These are phyloP conservation scores for Limosa lapponica DNA, from an alignment of 2,797 vertebrate genomes.

Conservation along the genomic window DNA sequence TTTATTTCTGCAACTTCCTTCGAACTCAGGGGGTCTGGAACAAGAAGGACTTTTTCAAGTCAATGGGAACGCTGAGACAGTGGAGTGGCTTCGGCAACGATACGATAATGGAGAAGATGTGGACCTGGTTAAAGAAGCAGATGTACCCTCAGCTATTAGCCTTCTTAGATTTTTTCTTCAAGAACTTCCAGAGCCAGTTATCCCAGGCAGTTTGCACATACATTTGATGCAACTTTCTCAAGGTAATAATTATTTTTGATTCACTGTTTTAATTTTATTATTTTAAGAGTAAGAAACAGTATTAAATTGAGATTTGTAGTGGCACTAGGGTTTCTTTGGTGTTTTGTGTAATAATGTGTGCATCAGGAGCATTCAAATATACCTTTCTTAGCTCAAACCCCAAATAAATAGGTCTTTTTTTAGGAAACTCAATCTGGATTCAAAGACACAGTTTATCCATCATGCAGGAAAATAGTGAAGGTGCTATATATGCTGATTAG, in stretches of 20 bases:
- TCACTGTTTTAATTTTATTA: background rate
- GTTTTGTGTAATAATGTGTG: background rate
- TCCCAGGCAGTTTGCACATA: constrained; percentile 89
- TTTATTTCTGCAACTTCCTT: constrained; percentile 37
- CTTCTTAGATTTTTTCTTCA: constrained; percentile 97
- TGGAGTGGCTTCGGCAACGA: constrained; percentile 96
- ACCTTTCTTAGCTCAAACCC: background rate
- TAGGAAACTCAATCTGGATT: background rate
- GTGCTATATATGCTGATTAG: background rate
- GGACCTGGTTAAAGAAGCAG: constrained; percentile 95
- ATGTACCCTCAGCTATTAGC: constrained; percentile 96
- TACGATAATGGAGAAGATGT: constrained; percentile 95
- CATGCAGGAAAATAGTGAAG: background rate
- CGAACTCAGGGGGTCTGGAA: constrained; percentile 88
- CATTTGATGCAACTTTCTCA: constrained; percentile 94
- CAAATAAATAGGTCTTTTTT: background rate
- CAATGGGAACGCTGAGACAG: constrained; percentile 95
- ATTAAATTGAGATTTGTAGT: background rate
- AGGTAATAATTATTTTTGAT: constrained; percentile 77
- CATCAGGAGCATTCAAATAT: background rate
- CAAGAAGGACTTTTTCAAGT: constrained; percentile 97
- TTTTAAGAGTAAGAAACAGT: background rate
- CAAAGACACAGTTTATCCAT: background rate
- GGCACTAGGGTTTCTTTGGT: background rate
- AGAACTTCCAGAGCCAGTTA: constrained; percentile 96